Evolutionary conservation across 2,113 vertebrate genomes (phyloP).

Genomic region (Upupa epops): DNA sequence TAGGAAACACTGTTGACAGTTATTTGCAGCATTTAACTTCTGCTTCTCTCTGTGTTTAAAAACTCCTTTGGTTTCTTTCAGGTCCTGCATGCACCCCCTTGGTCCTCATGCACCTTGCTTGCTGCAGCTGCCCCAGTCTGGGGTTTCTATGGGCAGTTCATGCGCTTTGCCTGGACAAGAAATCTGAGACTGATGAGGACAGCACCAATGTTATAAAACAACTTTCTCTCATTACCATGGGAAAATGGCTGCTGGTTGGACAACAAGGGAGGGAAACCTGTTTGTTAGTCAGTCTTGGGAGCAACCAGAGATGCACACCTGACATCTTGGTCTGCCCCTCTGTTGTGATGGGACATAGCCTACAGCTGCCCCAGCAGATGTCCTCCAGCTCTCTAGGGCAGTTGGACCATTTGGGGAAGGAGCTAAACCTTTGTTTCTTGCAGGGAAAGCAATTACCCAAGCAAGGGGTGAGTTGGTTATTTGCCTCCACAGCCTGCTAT

Average conservation of each 20-base stretch:
- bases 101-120: background rate
- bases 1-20: background rate
- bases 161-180: background rate
- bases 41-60: background rate
- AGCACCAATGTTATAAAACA: background rate
- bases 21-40: background rate
- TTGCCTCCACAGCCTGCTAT: background rate
- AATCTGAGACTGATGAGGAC: background rate
- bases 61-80: background rate
- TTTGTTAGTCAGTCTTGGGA: no score
- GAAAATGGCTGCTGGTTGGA: background rate
- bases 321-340: background rate
- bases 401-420: background rate
- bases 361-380: accelerated
- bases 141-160: background rate
- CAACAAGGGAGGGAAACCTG: background rate
- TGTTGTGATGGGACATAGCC: background rate
- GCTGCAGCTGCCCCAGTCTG: background rate
- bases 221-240: background rate
- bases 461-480: background rate
- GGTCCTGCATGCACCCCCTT: background rate
- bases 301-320: background rate
- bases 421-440: background rate
- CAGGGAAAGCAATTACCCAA: background rate
- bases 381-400: background rate